These are phyloP conservation scores for Cynopterus brachyotis DNA, from an alignment of 2,113 vertebrate species.

Conservation along the genomic window DNA sequence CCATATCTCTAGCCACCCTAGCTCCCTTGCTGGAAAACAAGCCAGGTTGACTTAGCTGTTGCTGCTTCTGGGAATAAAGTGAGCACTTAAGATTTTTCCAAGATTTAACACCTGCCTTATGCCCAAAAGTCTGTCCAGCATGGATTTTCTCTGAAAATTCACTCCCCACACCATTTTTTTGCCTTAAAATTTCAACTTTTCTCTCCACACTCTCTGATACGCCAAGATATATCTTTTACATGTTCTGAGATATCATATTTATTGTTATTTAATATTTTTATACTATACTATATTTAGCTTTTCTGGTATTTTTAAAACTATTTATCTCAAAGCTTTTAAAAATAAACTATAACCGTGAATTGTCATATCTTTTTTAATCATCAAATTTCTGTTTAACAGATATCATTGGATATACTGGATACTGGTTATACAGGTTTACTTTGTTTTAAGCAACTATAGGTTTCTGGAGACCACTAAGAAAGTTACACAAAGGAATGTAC, in stretches of 20 bases:
- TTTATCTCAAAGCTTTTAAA: background rate
- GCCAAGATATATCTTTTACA: background rate
- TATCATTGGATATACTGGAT: background rate
- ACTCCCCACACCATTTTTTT: background rate
- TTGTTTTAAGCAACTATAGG: constrained; percentile 14
- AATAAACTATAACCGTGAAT: background rate
- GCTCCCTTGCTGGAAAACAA: constrained; percentile 36
- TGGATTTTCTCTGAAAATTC: constrained; percentile 20
- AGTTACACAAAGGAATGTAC: constrained; percentile 21
- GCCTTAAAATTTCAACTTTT: background rate
- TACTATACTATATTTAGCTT: background rate
- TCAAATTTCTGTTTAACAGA: constrained; percentile 1
- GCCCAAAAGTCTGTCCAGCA: background rate
- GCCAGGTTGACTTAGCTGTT: background rate
- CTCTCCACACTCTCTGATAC: background rate
- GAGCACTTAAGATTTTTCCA: background rate
- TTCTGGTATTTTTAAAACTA: background rate
- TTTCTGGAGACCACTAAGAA: constrained; percentile 1
- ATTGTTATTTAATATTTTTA: background rate
- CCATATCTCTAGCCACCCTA: background rate
- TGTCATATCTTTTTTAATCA: background rate
- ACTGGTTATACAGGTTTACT: background rate
- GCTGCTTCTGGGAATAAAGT: constrained; percentile 30
- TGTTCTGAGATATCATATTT: background rate
- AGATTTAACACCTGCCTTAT: background rate